Conservation (phyloP, 2,797 vertebrate genomes). For the Hypotaenidia okinawae region DNA sequence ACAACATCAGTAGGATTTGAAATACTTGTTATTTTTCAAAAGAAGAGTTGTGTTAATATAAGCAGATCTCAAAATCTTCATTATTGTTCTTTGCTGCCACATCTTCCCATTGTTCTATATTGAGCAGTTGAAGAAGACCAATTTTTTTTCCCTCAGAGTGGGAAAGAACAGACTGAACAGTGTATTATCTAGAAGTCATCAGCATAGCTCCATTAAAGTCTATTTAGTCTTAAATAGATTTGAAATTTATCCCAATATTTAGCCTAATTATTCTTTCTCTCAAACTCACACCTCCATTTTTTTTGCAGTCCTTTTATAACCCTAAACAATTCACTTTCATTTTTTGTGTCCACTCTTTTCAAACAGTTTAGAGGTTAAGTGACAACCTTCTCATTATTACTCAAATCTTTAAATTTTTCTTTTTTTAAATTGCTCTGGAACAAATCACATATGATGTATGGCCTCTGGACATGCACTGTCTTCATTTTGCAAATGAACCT, state of each 20-base stretch:
- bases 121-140: background rate
- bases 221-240: background rate
- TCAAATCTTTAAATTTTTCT: background rate
- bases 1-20: background rate
- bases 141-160: background rate
- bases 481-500: background rate
- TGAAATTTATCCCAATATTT: background rate
- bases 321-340: background rate
- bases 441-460: background rate
- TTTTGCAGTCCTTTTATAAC: background rate
- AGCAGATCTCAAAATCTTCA: background rate
- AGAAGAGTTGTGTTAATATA: background rate
- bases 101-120: background rate
- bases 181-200: background rate
- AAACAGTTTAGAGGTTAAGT: background rate
- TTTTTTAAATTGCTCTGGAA: background rate
- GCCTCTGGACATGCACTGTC: rapidly evolving
- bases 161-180: background rate
- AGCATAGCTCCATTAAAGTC: background rate
- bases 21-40: background rate
- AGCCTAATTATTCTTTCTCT: background rate
- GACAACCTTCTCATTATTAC: background rate
- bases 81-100: background rate
- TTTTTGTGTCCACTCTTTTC: background rate
- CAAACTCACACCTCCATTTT: background rate